A percentile compares a stretch with the other conserved stretches of the same genome.
These are phyloP conservation scores for Mustela erminea DNA, from an alignment of 2,797 vertebrate genomes.

Conservation along the genomic window DNA sequence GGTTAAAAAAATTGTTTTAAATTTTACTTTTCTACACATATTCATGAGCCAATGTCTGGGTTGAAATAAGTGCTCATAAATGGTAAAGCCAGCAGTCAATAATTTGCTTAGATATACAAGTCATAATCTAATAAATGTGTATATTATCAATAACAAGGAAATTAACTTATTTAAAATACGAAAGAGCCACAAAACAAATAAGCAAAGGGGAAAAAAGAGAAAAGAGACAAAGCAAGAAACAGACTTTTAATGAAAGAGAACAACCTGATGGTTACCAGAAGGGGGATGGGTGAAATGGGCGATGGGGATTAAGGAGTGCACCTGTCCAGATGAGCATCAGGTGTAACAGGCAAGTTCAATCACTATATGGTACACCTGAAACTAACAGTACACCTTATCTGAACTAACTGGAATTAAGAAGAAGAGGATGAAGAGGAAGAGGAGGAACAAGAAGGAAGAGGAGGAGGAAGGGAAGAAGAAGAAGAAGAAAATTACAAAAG, in stretches of 20 bases:
- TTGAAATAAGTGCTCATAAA: neutral
- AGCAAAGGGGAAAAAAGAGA: neutral
- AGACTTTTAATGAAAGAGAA: neutral
- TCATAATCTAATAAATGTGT: neutral
- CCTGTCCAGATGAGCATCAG: neutral
- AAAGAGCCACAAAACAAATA: neutral
- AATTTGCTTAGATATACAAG: neutral
- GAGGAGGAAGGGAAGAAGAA: neutral
- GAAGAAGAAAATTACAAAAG: neutral
- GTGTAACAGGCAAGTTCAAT: neutral
- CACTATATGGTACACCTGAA: neutral
- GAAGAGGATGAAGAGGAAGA: neutral
- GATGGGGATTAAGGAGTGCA: neutral
- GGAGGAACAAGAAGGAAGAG: neutral
- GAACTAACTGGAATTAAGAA: neutral
- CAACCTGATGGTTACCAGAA: neutral
- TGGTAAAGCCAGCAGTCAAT: neutral
- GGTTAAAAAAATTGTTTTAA: neutral
- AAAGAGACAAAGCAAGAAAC: neutral
- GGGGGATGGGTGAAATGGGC: neutral
- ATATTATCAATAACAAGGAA: neutral
- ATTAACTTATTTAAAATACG: neutral
- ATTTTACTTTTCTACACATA: slow-evolving; percentile 6
- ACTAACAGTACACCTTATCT: neutral
- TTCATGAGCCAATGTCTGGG: neutral